phyloP scores from a whole-genome alignment of 1,140 invertebrate genomes.

The Magallana ariakensis region DNA sequence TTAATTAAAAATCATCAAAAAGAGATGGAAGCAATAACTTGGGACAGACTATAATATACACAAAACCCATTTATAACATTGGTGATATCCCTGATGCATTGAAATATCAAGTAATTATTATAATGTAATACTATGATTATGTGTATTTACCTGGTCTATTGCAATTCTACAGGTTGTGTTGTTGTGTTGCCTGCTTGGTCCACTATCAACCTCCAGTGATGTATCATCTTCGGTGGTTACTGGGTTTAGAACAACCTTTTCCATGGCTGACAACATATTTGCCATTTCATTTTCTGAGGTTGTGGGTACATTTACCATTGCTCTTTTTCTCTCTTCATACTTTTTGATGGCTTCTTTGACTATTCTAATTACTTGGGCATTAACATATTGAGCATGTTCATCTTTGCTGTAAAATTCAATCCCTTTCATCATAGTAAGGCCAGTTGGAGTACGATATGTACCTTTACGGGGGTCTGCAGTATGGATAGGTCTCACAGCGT shows the following conservation, averaged over 20 bases:
- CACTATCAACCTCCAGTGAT: background rate
- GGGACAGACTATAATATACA: no score
- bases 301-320: background rate
- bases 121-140: no score
- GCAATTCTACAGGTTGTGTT: background rate
- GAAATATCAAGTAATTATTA: no score
- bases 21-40: no score
- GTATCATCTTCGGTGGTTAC: background rate
- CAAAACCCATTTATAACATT: no score
- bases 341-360: background rate
- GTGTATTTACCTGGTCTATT: background rate
- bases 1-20: no score
- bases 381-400: background rate
- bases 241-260: background rate
- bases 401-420: background rate
- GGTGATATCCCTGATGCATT: no score
- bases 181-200: background rate
- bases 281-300: background rate
- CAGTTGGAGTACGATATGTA: slow-evolving; percentile 1
- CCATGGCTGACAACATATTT: background rate
- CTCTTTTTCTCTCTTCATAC: background rate
- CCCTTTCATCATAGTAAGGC: background rate
- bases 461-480: background rate
- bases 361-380: background rate
- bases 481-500: background rate